Evolutionary conservation across 1,140 invertebrate genomes (phyloP), one percentile per base, ranked within the genome.

Genomic region (Camponotus vicinus): DNA sequence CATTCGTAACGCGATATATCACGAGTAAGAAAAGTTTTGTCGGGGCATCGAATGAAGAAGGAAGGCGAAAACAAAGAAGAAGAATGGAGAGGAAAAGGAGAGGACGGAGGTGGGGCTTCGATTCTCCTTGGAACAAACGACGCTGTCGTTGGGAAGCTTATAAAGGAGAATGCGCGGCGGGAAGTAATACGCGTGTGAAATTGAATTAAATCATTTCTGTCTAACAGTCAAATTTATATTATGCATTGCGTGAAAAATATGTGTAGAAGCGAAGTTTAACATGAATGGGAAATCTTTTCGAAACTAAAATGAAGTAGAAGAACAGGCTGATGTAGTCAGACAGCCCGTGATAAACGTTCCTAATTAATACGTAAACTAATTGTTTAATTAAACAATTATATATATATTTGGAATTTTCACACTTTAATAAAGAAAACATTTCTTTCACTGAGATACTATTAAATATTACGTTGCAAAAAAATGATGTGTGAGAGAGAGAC

Each of bases 1-100:
- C 90, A 91, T 91, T 90, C 90, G 89, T 91, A 91, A 91, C 82
- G 80, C 90, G 84, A 91, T 90, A 90, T 90, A 91, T 91, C 90
- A 90, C 78, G 57, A 49, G 63, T 61, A 85, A 52, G 90, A 88
- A 91, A 91, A 91, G 67, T 91, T 91, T 91, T 76, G 83, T 57
- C 78, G 83, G 73, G 37, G 86, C 77, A 79, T 91, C 84, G 89
- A 90, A 90, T 67, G 67, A 88, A 63, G 87, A 83, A 89, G 66
- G 52, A 86, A 49, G 63, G 40, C 77, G 55, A 78, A 88, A 75
- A 83, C 76, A 73, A 64, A 79, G 64, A 86, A 79, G 64, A 86
- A 67, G 77, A 67, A 87, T 55, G 52, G 66, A 86, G 49, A 80
- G 70, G 57, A 73, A 52, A 63, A 21, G 67, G 45, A 87, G 70